A percentile compares a stretch with the other conserved stretches of the same genome.
Conservation (phyloP, 2,888 invertebrate genomes). For the Schrankia costaestrigalis region DNA sequence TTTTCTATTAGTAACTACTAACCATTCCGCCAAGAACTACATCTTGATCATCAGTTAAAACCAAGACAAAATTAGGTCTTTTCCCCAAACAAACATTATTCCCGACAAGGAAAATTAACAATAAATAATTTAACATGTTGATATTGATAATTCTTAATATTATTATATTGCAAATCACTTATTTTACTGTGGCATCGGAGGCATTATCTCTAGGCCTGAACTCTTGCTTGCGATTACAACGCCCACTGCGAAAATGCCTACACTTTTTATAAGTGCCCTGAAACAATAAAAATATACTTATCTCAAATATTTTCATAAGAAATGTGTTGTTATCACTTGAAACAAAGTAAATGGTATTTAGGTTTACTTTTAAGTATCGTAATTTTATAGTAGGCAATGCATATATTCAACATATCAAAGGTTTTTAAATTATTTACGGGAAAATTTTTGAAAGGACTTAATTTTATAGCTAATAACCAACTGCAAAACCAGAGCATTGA, state of each 20-base stretch:
- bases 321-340: too few relatives aligned
- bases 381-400: too few relatives aligned
- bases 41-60: conserved; percentile 94
- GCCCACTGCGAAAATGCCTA: conserved; percentile 88
- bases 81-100: conserved; percentile 36
- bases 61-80: conserved; percentile 87
- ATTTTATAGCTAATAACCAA: too few relatives aligned
- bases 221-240: conserved; percentile 90
- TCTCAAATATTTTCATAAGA: too few relatives aligned
- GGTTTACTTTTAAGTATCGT: too few relatives aligned
- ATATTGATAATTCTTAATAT: conserved; percentile 12
- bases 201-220: conserved; percentile 87
- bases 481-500: too few relatives aligned
- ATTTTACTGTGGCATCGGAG: conserved; percentile 73
- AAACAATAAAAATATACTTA: conserved; percentile 49
- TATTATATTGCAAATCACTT: conserved; percentile 29
- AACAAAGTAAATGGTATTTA: too few relatives aligned
- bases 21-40: conserved; percentile 88
- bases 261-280: conserved; percentile 91
- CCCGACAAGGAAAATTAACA: conserved; percentile 48
- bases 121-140: conserved; percentile 65
- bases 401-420: too few relatives aligned
- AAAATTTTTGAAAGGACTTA: too few relatives aligned
- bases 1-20: conserved; percentile 51
- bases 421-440: too few relatives aligned